phyloP scores from a whole-genome alignment of 2,888 invertebrate genomes.

The Hylaea fasciaria region DNA sequence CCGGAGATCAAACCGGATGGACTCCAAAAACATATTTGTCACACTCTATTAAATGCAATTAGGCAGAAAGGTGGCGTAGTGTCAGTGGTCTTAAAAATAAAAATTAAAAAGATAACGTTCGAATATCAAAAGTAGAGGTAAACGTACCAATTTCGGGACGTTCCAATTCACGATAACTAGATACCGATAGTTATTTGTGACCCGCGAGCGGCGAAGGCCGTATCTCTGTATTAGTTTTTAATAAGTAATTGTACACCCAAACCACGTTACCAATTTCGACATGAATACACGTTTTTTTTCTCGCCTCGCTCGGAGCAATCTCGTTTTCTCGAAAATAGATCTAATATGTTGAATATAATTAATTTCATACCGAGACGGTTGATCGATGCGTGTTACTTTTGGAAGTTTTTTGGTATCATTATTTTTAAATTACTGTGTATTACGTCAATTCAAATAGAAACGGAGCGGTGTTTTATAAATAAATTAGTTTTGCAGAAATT shows the following conservation, averaged over 20 bases:
- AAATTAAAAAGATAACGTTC: slow-evolving; percentile 22
- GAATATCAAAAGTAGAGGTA: slow-evolving; percentile 52
- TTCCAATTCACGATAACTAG: slow-evolving; percentile 52
- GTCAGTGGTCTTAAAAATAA: slow-evolving; percentile 18
- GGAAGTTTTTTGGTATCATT: slow-evolving; percentile 69
- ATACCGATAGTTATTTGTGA: slow-evolving; percentile 54
- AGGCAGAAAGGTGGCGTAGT: slow-evolving; percentile 16
- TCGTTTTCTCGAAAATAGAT: slow-evolving; percentile 83
- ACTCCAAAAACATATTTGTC: slow-evolving; percentile 47
- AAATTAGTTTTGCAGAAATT: slow-evolving; percentile 74
- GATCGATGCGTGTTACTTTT: slow-evolving; percentile 80
- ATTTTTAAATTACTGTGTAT: slow-evolving; percentile 80
- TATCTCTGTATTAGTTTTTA: slow-evolving; percentile 73
- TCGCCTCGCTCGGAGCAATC: slow-evolving; percentile 72
- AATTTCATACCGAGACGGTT: slow-evolving; percentile 75
- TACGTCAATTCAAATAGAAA: slow-evolving; percentile 75
- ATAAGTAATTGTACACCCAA: slow-evolving; percentile 81
- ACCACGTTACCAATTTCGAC: slow-evolving; percentile 77
- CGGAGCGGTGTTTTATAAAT: slow-evolving; percentile 63
- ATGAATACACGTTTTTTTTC: slow-evolving; percentile 74
- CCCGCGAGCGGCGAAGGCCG: slow-evolving; percentile 67
- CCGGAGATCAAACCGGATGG: slow-evolving; percentile 63
- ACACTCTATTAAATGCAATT: slow-evolving; percentile 41
- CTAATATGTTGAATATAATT: slow-evolving; percentile 83
- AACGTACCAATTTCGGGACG: slow-evolving; percentile 54